Base-by-base conservation (phyloP, 2,888 invertebrate species). In the Blastobasis adustella region DNA sequence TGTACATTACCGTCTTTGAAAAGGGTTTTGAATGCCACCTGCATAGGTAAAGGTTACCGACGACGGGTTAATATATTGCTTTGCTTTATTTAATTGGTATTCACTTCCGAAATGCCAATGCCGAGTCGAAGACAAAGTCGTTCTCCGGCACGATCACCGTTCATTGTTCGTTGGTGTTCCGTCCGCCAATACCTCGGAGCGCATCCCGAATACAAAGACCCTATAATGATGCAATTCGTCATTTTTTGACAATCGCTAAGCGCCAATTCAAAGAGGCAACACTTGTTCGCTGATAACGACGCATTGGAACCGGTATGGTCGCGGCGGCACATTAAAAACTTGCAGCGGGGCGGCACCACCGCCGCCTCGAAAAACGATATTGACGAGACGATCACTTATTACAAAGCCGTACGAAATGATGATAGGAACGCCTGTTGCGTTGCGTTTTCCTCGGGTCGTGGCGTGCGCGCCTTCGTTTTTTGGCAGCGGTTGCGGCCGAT, bases 401-500 rank as follows among this genome's bases (percentile, higher is more conserved):
- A 68, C 76, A 73, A 76, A 77, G 76, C 74, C 73, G 71, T 72
- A 74, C 67, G 71, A 3, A 23, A 72, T 75, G 75, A 74, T 80
- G 75, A 77, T 79, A 75, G 73, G 69, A 67, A 62, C 68, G 65
- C 73, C 71, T 71, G n/a, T n/a, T n/a, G n/a, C n/a, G n/a, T n/a
- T 70, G 73, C 77, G 72, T 76, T 75, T 77, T 75, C 62, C 65
- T 58, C 59, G 59, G 65, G 61, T 60, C 65, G 67, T 50, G 56
- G 23, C 7, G 7, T 45, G 6, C 36, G 37, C 63, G 59, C 65
- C 62, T 59, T 62, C 55, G 59, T 79, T 82, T 86, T 84, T 87
- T 86, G 86, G 85, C 86, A 83, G 76, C 69, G 76, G 73, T 61
- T 67, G 74, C 73, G 74, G 70, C 66, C 60, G 79, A 75, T 77